These are phyloP conservation scores for Tangara arthus DNA, from an alignment of 2,797 vertebrate genomes.

Conservation along the genomic window DNA sequence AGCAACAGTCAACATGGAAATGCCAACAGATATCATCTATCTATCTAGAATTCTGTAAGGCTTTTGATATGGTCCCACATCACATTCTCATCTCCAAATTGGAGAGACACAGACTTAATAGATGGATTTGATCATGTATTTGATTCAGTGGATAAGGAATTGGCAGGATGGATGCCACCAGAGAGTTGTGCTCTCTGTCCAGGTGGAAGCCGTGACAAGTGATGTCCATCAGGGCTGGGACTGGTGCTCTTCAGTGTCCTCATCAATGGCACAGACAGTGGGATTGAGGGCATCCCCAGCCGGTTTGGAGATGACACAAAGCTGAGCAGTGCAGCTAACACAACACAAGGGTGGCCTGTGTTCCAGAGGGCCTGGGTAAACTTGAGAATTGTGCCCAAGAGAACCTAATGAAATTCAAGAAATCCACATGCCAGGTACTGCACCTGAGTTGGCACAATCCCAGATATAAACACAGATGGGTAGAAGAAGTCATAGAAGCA, in stretches of 20 bases:
- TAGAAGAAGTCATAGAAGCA: background rate
- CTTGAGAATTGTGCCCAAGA: background rate
- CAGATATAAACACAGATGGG: background rate
- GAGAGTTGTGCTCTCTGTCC: background rate
- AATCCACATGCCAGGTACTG: background rate
- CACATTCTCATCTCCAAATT: background rate
- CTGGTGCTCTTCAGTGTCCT: background rate
- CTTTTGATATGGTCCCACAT: background rate
- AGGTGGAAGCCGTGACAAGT: background rate
- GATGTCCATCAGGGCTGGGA: background rate
- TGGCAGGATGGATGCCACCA: background rate
- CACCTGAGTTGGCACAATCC: background rate
- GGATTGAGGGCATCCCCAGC: too few species aligned
- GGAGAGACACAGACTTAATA: too few species aligned
- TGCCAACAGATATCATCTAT: too few species aligned
- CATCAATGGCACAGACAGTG: background rate
- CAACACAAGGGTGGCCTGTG: background rate
- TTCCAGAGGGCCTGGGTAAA: background rate
- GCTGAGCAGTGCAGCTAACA: background rate
- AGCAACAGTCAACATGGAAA: background rate
- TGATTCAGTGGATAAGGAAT: background rate
- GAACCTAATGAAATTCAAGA: background rate
- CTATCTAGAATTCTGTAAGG: background rate
- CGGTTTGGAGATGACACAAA: background rate
- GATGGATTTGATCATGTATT: background rate